Percentiles rank a stretch among this genome's conserved stretches.
These are phyloP conservation scores for Drosophila athabasca DNA, from an alignment of 1,140 invertebrate species.

Conservation along the genomic window DNA sequence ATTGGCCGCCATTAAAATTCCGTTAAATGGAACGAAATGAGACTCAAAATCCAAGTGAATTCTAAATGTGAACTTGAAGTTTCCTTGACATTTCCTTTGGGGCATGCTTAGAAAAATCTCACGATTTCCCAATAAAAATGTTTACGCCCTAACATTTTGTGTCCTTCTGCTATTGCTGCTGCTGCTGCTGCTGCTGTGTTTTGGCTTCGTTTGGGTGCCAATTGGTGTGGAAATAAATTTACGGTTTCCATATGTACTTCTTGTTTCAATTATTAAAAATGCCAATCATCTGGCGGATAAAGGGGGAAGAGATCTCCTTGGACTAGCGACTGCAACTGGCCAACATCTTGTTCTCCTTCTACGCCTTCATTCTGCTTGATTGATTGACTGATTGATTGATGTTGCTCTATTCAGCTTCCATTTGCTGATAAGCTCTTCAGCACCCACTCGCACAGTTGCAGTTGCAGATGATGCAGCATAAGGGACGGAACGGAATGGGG, in stretches of 20 bases:
- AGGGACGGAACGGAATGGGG: neutral
- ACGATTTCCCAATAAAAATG: constrained; percentile 29
- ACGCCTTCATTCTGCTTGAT: constrained; percentile 2
- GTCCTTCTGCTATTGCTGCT: neutral
- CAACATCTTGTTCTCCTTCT: neutral
- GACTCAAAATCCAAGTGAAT: constrained; percentile 3
- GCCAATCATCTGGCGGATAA: constrained; percentile 41
- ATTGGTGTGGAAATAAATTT: constrained; percentile 52
- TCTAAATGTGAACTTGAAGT: constrained; percentile 21
- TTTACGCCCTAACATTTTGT: constrained; percentile 17
- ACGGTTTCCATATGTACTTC: constrained; percentile 21
- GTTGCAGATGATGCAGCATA: neutral
- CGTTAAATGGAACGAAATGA: constrained; percentile 29
- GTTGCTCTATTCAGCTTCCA: constrained; percentile 14
- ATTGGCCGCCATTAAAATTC: constrained; percentile 41
- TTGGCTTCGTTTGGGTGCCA: constrained; percentile 19
- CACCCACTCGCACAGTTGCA: neutral
- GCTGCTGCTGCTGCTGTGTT: neutral
- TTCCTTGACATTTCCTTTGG: neutral
- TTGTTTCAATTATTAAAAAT: constrained; percentile 49
- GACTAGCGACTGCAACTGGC: neutral
- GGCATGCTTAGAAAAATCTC: constrained; percentile 10
- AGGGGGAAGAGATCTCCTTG: neutral
- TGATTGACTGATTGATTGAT: constrained; percentile 19
- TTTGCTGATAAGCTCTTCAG: constrained; percentile 21